Evolutionary conservation across 2,888 invertebrate species (phyloP), one percentile per base, ranked within the genome.

Genomic region (Malacosoma neustria): DNA sequence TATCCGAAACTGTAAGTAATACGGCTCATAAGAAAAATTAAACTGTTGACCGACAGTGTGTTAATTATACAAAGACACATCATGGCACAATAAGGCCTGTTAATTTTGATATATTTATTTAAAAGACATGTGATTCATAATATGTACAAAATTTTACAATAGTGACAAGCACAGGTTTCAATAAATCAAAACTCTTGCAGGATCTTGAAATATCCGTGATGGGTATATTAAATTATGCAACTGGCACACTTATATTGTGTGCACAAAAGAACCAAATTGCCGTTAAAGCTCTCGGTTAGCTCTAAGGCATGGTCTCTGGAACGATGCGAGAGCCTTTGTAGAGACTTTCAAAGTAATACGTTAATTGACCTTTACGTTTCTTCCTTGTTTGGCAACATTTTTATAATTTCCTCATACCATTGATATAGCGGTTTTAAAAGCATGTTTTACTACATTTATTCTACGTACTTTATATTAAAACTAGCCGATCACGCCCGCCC

Each of bases 191-290:
- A 47, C 65, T 69, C 75, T 85, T 88, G 53, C 89, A 93, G 93
- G 95, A 95, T 68, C 88, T 94, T 53, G 76, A 90, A 54, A 92
- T 98, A 61, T 91, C 92, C 57, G 93, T 97, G 61, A 92, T 93
- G 87, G 97, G 96, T 51, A 90, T 98, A 59, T 89, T 98, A 60
- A 98, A 98, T 74, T 97, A 98, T 81, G 95, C 97, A 40, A 95
- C 95, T 29, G 97, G 97, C 49, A 95, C 96, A 12, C 87, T 97
- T 54, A 95, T 97, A 95, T 94, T 96, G 9, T 96, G 96, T 80
- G 95, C 96, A 40, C 93, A 93, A 88, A 89, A 91, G 68, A 92
- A 94, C 72, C 88, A n/a, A n/a, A n/a, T n/a, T n/a, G n/a, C n/a
- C n/a, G n/a, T n/a, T n/a, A n/a, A n/a, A n/a, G n/a, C n/a, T n/a